phyloP scores from a whole-genome alignment of 2,797 vertebrate genomes.

The Scomberomorus guttatus region DNA sequence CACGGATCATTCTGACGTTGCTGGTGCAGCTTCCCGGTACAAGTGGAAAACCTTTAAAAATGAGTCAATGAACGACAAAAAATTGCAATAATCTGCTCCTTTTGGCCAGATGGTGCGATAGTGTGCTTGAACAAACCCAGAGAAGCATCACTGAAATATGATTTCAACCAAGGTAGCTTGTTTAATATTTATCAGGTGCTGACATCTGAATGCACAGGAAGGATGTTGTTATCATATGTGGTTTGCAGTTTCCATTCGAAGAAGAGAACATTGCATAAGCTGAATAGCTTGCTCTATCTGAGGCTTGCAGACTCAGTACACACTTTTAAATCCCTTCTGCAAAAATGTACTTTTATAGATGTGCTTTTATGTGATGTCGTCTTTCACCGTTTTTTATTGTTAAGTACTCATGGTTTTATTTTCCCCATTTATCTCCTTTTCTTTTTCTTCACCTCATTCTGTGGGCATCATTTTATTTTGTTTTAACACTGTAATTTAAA shows the following conservation, averaged over 20 bases:
- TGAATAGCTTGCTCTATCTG: background rate
- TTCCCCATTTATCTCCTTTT: no score
- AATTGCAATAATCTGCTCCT: background rate
- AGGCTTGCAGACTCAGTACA: background rate
- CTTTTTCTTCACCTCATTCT: no score
- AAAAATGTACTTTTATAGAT: no score
- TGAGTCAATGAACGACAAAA: background rate
- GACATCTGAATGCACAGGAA: slow-evolving; percentile 53
- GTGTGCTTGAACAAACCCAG: background rate
- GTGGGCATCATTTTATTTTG: background rate
- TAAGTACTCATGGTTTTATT: no score
- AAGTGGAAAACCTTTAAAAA: background rate
- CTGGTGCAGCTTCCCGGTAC: background rate
- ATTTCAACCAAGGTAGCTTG: background rate
- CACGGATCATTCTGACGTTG: slow-evolving; percentile 33
- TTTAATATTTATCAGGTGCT: slow-evolving; percentile 40
- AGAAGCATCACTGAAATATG: background rate
- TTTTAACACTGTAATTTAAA: background rate
- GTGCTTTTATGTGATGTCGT: no score
- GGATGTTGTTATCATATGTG: slow-evolving; percentile 14
- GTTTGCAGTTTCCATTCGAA: slow-evolving; percentile 40
- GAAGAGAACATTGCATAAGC: background rate
- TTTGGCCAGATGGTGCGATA: background rate
- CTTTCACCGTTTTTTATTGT: no score
- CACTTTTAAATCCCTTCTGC: no score